Conservation (phyloP, 2,797 vertebrate genomes). For the Sibirionetta formosa region DNA sequence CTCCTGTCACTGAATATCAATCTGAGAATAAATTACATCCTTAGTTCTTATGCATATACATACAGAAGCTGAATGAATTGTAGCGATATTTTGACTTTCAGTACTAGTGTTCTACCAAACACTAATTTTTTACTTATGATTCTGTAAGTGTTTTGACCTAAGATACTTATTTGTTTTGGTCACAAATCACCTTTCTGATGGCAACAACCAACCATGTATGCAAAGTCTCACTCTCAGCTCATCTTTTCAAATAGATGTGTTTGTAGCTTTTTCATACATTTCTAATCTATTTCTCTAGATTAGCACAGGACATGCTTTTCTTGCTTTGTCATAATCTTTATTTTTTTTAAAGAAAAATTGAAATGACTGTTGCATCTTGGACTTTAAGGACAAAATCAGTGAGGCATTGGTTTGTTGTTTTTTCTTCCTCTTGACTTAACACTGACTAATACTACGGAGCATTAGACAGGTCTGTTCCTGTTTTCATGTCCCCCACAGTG, state of each 20-base stretch:
- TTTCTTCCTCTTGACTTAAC: neutral
- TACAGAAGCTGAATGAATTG: neutral
- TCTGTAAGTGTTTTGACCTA: neutral
- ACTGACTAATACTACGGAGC: neutral
- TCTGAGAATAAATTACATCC: neutral
- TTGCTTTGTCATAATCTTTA: neutral
- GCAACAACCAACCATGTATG: rapidly evolving
- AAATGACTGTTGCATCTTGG: neutral
- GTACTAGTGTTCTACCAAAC: neutral
- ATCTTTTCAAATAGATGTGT: neutral
- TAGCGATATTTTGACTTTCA: neutral
- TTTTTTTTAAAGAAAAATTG: neutral
- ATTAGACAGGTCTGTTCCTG: neutral
- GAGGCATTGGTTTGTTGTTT: neutral
- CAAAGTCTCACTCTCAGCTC: neutral
- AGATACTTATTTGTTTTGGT: neutral
- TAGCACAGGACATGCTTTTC: neutral
- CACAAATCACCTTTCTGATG: neutral
- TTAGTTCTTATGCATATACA: neutral
- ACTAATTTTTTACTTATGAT: neutral
- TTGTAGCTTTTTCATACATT: neutral
- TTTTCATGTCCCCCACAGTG: neutral
- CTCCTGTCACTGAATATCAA: neutral
- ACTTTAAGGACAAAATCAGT: neutral
- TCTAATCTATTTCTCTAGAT: neutral